Evolutionary conservation across 2,113 vertebrate genomes (phyloP).

Genomic region (Furnarius figulus): DNA sequence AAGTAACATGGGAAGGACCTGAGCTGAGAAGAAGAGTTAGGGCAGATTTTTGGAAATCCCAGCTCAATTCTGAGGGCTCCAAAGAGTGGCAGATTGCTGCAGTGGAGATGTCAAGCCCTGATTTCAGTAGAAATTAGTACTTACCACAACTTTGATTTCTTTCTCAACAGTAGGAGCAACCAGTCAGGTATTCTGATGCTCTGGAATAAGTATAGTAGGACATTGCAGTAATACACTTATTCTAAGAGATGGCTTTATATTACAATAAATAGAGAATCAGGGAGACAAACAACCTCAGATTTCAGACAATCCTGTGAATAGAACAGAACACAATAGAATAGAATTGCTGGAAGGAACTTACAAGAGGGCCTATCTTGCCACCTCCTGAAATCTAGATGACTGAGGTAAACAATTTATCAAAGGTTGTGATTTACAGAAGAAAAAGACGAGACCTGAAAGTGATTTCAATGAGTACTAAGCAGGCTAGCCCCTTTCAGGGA

Average conservation of each 20-base stretch:
- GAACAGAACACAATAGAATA: not conserved
- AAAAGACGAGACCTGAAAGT: not conserved
- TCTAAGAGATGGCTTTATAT: not conserved
- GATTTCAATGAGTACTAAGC: not conserved
- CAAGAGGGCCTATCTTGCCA: not conserved
- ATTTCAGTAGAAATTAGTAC: not conserved
- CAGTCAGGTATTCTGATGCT: not conserved
- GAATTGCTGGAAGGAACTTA: not conserved
- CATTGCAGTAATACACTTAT: not conserved
- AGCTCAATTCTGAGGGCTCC: not conserved
- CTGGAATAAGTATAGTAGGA: not conserved
- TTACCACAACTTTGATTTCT: not conserved
- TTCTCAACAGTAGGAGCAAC: not conserved
- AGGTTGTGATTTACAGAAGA: not conserved
- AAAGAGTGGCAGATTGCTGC: not conserved
- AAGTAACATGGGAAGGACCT: not conserved
- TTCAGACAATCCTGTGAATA: not conserved
- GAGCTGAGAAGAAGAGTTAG: not conserved
- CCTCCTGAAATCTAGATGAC: not conserved
- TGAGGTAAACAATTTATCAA: not conserved
- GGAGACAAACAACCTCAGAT: not conserved
- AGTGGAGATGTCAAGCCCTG: not conserved
- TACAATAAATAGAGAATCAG: not conserved
- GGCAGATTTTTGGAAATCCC: not conserved
- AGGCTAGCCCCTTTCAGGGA: not conserved